Conservation (phyloP, 2,888 invertebrate genomes). For the Beris chalybata region DNA sequence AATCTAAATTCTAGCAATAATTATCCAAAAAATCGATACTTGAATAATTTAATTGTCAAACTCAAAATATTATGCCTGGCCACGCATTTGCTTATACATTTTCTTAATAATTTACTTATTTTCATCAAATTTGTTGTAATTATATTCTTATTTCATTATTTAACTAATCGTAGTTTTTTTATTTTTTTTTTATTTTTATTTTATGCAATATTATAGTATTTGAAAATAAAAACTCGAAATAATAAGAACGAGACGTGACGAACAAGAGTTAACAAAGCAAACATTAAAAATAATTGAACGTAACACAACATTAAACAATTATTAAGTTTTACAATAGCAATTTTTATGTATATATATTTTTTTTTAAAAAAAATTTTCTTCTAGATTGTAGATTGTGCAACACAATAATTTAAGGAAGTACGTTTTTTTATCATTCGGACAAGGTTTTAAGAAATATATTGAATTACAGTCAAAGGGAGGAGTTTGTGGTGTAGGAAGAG, state of each 20-base stretch:
- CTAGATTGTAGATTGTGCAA: too few relatives aligned
- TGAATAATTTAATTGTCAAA: constrained; percentile 12
- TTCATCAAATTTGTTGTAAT: constrained; percentile 40
- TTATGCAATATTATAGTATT: constrained; percentile 20
- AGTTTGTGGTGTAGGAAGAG: too few relatives aligned
- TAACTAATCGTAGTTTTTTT: constrained; percentile 21
- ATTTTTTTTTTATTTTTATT: constrained; percentile 9
- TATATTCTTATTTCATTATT: constrained; percentile 42
- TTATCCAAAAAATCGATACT: not conserved
- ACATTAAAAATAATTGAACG: too few relatives aligned
- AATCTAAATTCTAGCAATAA: constrained; percentile 10
- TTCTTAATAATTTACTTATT: constrained; percentile 22
- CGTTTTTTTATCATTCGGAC: too few relatives aligned
- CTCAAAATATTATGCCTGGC: constrained; percentile 52
- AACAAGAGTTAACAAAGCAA: too few relatives aligned
- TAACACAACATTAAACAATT: too few relatives aligned
- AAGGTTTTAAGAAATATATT: too few relatives aligned
- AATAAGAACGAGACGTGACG: constrained; percentile 35
- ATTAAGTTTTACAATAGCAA: too few relatives aligned
- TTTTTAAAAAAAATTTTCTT: too few relatives aligned
- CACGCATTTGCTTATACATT: constrained; percentile 51
- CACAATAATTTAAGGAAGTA: too few relatives aligned
- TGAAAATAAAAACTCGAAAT: constrained; percentile 33
- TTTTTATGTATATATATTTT: too few relatives aligned
- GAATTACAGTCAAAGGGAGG: too few relatives aligned